Conservation (phyloP, 2,888 invertebrate species). For the Caenorhabditis becei region DNA sequence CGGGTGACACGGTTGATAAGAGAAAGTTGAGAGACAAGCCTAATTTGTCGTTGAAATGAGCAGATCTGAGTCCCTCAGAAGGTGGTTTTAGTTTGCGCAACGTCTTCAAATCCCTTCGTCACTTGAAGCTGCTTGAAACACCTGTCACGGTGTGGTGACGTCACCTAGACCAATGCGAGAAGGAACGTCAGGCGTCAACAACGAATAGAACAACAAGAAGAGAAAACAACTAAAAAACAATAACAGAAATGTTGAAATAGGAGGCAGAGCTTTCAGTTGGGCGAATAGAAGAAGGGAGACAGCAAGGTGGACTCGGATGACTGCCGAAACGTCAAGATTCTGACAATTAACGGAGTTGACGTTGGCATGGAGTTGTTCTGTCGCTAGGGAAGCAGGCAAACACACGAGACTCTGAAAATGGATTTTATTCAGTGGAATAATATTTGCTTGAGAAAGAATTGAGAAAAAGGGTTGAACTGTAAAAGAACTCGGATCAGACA, state of each 20-base stretch:
- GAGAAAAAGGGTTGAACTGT: too few species aligned
- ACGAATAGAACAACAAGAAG: background rate
- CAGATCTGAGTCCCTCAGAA: background rate
- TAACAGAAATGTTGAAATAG: background rate
- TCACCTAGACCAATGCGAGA: background rate
- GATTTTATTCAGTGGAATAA: background rate
- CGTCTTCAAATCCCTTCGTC: background rate
- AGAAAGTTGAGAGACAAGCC: background rate
- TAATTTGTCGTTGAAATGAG: background rate
- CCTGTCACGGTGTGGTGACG: conserved; percentile 5
- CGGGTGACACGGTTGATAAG: background rate
- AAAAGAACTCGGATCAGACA: background rate
- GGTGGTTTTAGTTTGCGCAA: too few species aligned
- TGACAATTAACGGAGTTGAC: background rate
- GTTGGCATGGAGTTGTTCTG: conserved; percentile 7
- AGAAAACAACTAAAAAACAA: conserved; percentile 3
- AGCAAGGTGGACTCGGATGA: background rate
- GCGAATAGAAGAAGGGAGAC: background rate
- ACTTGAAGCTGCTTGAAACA: conserved; percentile 1
- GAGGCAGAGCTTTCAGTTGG: background rate
- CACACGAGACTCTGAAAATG: background rate
- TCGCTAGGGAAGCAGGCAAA: background rate
- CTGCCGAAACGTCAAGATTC: background rate
- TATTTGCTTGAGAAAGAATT: too few species aligned
- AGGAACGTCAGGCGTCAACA: background rate